These are phyloP conservation scores for Sebastes iracundus DNA, from an alignment of 2,797 vertebrate species.

Conservation along the genomic window DNA sequence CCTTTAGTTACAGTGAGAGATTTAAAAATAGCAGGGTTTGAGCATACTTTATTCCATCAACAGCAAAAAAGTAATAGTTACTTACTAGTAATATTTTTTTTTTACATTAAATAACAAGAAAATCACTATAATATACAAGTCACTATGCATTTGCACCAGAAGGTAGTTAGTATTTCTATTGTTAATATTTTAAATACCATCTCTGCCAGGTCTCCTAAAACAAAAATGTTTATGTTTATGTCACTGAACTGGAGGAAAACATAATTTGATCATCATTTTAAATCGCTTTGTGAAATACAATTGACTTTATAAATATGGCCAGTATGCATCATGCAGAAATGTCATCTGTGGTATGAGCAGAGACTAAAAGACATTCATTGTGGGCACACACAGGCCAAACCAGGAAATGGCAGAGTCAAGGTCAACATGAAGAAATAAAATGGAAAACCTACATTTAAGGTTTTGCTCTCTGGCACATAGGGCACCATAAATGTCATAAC, in stretches of 20 bases:
- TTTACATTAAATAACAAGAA: not conserved
- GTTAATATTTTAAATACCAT: not conserved
- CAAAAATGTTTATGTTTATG: not conserved
- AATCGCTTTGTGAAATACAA: not conserved
- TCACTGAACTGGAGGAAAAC: not conserved
- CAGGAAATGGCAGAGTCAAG: constrained; percentile 26
- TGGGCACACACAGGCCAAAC: not conserved
- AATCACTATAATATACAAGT: not conserved
- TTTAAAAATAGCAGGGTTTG: not conserved
- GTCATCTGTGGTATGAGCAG: not conserved
- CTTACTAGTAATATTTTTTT: not conserved
- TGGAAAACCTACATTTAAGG: not conserved
- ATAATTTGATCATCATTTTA: not conserved
- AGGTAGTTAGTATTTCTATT: not conserved
- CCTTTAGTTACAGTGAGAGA: not conserved
- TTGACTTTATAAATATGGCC: not conserved
- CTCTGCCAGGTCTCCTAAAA: not conserved
- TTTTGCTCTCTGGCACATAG: not conserved
- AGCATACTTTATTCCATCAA: not conserved
- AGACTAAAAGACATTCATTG: constrained; percentile 25
- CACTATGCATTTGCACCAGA: not conserved
- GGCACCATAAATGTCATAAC: not conserved
- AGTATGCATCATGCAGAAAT: not conserved
- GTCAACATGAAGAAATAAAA: constrained; percentile 10
- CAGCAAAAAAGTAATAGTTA: not conserved